A percentile compares a stretch with the other conserved stretches of the same genome.
phyloP scores from a whole-genome alignment of 2,888 invertebrate species.

The Formica aserva region DNA sequence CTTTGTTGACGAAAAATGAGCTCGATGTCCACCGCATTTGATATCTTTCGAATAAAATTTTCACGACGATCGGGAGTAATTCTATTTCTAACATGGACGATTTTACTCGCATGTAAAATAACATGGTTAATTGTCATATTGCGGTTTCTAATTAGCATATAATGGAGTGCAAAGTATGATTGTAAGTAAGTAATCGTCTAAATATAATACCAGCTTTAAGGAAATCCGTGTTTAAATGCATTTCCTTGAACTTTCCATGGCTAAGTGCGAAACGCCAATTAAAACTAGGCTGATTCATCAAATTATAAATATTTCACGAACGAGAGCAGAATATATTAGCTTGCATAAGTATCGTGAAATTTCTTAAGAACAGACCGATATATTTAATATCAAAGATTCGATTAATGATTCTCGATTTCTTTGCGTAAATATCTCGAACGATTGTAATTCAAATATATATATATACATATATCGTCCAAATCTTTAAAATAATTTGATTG shows the following conservation, averaged over 20 bases:
- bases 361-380: background rate
- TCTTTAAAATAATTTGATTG: background rate
- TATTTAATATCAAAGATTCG: background rate
- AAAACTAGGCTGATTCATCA: slow-evolving; percentile 61
- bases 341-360: background rate
- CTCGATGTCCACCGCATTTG: background rate
- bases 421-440: background rate
- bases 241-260: slow-evolving; percentile 71
- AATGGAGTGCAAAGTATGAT: slow-evolving; percentile 50
- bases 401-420: background rate
- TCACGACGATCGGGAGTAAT: slow-evolving; percentile 32
- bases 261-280: slow-evolving; percentile 62
- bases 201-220: slow-evolving; percentile 57
- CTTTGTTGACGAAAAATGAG: background rate
- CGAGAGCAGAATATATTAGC: slow-evolving; percentile 8
- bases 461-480: background rate
- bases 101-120: slow-evolving; percentile 63
- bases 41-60: background rate
- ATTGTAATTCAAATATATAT: background rate
- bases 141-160: slow-evolving; percentile 65
- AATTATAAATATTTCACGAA: slow-evolving; percentile 26
- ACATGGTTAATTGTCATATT: slow-evolving; percentile 41
- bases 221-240: slow-evolving; percentile 33
- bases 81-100: slow-evolving; percentile 55
- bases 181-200: slow-evolving; percentile 55